These are phyloP conservation scores for Xiphophorus hellerii DNA, from an alignment of 2,113 vertebrate genomes.

Conservation along the genomic window DNA sequence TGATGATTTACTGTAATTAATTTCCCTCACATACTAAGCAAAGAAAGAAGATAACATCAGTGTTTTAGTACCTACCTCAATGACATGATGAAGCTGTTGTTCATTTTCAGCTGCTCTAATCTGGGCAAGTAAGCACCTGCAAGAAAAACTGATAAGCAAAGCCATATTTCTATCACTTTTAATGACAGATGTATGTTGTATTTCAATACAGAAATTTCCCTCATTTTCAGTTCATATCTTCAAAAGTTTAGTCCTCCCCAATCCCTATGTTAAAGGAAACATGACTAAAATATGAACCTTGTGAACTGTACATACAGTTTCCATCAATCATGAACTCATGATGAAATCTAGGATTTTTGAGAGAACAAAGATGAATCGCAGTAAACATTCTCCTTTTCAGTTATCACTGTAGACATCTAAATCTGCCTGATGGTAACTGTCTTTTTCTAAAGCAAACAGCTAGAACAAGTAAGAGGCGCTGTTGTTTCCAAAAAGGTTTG, in stretches of 20 bases:
- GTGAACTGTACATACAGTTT: slow-evolving; percentile 25
- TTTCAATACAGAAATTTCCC: neutral
- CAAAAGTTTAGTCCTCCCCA: slow-evolving; percentile 7
- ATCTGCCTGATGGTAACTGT: slow-evolving; percentile 15
- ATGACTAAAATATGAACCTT: slow-evolving; percentile 25
- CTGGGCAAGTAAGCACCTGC: slow-evolving; percentile 89
- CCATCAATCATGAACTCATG: slow-evolving; percentile 10
- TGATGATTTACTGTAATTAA: slow-evolving; percentile 1
- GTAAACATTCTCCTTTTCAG: slow-evolving; percentile 11
- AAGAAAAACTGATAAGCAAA: slow-evolving; percentile 55
- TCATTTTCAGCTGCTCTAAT: slow-evolving; percentile 90
- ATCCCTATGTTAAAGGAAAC: slow-evolving; percentile 1
- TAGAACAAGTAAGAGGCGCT: neutral
- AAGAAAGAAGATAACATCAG: neutral
- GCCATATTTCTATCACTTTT: neutral
- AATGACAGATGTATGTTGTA: neutral
- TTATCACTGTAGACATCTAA: slow-evolving; percentile 20
- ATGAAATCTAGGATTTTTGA: slow-evolving; percentile 46
- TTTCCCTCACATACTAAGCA: slow-evolving; percentile 12
- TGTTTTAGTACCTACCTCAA: slow-evolving; percentile 81
- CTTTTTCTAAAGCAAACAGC: neutral
- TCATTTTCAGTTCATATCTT: slow-evolving; percentile 16
- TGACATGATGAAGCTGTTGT: slow-evolving; percentile 88
- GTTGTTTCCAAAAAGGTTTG: neutral
- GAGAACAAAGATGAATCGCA: slow-evolving; percentile 20